A percentile compares a stretch with the other conserved stretches of the same genome.
Evolutionary conservation across 2,113 vertebrate species (phyloP).

Genomic region (Chaenogobius annularis): DNA sequence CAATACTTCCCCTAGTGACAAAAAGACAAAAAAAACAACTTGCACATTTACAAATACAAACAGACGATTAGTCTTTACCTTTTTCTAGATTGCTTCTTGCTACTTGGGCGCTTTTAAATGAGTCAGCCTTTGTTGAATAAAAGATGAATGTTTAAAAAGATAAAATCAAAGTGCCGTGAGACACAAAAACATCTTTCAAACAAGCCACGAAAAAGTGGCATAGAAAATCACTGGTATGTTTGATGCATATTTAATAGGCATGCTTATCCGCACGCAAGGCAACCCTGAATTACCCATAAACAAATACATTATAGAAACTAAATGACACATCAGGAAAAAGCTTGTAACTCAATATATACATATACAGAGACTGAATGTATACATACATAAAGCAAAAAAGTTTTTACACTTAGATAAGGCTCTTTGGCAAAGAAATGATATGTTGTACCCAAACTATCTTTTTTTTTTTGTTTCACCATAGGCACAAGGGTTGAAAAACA

Average conservation of each 20-base stretch:
- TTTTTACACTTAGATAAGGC: constrained; percentile 6
- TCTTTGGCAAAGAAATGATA: constrained; percentile 29
- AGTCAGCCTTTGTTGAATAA: background rate
- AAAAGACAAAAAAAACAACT: constrained; percentile 11
- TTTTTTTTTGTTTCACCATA: background rate
- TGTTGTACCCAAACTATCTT: constrained; percentile 2
- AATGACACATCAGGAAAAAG: background rate
- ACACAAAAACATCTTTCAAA: background rate
- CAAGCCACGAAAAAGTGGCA: background rate
- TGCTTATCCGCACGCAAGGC: background rate
- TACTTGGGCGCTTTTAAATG: background rate
- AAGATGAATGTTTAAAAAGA: background rate
- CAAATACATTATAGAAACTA: background rate
- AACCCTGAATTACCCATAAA: background rate
- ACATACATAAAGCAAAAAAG: constrained; percentile 18
- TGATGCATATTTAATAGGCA: background rate
- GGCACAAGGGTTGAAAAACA: background rate
- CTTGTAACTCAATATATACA: background rate
- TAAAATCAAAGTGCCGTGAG: background rate
- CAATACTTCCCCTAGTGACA: constrained; percentile 70
- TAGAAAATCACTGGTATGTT: background rate
- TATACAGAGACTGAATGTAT: constrained; percentile 14
- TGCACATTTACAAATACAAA: background rate
- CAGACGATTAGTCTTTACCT: background rate
- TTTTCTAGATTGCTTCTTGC: background rate